phyloP scores from a whole-genome alignment of 1,140 invertebrate genomes.

The Drosophila bifasciata region DNA sequence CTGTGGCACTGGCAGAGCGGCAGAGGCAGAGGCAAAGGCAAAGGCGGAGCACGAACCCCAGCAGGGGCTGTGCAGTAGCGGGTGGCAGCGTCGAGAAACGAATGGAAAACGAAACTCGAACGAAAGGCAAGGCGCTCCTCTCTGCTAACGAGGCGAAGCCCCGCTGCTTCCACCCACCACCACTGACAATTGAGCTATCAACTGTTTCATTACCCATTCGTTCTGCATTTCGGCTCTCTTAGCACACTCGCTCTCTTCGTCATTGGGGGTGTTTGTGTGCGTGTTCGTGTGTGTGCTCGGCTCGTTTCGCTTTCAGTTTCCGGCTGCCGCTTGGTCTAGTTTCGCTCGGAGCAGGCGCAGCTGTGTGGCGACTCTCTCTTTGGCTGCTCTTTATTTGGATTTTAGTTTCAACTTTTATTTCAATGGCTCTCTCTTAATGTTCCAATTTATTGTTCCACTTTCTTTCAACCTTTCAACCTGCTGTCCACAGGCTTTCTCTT shows the following conservation, averaged over 20 bases:
- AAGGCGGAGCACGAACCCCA: not conserved
- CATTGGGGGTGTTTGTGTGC: not conserved
- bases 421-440: too few species aligned
- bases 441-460: too few species aligned
- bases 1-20: slow-evolving; percentile 1
- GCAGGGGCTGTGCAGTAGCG: not conserved
- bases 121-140: slow-evolving; percentile 6
- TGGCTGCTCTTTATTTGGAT: not conserved
- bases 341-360: slow-evolving; percentile 42
- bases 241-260: slow-evolving; percentile 15
- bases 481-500: slow-evolving; percentile 45
- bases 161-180: slow-evolving; percentile 26
- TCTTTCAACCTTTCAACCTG: slow-evolving; percentile 27
- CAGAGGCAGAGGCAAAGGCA: slow-evolving; percentile 3
- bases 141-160: slow-evolving; percentile 33
- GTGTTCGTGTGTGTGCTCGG: slow-evolving; percentile 6
- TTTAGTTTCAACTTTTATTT: too few species aligned
- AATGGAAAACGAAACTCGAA: slow-evolving; percentile 13
- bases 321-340: slow-evolving; percentile 30
- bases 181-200: slow-evolving; percentile 68
- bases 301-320: slow-evolving; percentile 24
- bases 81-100: slow-evolving; percentile 13
- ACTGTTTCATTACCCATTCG: slow-evolving; percentile 40
- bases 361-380: slow-evolving; percentile 33
- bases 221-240: slow-evolving; percentile 13